Base-by-base conservation (phyloP, 1,140 invertebrate species). In the Pissodes strobi region DNA sequence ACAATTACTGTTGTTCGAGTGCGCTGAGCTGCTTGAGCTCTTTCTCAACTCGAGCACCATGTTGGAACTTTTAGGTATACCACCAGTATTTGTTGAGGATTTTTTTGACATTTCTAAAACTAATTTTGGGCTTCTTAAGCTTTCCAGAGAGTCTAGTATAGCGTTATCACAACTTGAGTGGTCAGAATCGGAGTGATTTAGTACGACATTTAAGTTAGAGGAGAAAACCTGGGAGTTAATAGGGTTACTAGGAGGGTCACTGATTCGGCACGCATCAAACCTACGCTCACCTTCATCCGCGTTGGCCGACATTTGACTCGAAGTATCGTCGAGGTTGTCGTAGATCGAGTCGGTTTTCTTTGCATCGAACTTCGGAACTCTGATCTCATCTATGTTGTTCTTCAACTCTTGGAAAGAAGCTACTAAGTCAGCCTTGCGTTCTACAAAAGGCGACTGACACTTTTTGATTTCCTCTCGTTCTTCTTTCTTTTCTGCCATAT, bases 51-150 rank as follows among this genome's bases (percentile, higher is more conserved):
- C 27, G 8, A 56, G 10, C 17, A 51, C 37, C 25, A 62, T 18
- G 30, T 45, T 64, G 9, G 62, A 58, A 21, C 53, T 64, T 17
- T 41, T 51, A 1, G 62, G 62, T 13, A 62, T 18, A 17, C 18
- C 27, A 5, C 15, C 21, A 15, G 5, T 27, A 2, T 17, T 18
- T 12, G 9, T n/a, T 2, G 39, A 23, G 19, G 57, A 63, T 25
- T 53, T 66, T n/a, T 65, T 62, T 3, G 72, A 59, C 1, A 65
- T 68, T 53, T 74, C 72, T 37, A 74, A 34, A 37, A 73, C 76
- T 43, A 78, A 57, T 61, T 71, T 71, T 10, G 76, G 76, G 22
- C 74, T 76, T 51, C 76, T 76, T 19, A 77, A 64, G 58, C 63
- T 71, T 17, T 74, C 71, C 27, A 73, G 49, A 37, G 69, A 60